Percentiles rank a stretch among this genome's conserved stretches.
Evolutionary conservation across 2,888 invertebrate genomes (phyloP).

Genomic region (Euzophera pinguis): DNA sequence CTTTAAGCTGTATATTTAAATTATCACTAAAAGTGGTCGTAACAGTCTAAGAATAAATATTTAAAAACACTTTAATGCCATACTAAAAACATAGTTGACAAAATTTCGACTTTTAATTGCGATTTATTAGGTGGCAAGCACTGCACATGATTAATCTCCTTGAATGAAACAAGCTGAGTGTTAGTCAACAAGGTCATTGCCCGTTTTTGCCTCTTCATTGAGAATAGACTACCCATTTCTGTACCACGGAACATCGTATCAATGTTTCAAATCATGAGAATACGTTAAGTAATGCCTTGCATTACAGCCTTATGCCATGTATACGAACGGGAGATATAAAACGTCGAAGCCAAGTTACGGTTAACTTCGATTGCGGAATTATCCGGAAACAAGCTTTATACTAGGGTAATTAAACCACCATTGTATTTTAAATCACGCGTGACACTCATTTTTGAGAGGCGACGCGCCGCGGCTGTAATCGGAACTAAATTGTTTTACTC

Average conservation of each 20-base stretch:
- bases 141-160: too few relatives aligned
- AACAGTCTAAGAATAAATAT: too few relatives aligned
- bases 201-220: neutral
- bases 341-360: conserved; percentile 61
- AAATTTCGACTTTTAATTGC: too few relatives aligned
- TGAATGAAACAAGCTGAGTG: too few relatives aligned
- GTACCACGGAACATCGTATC: conserved; percentile 21
- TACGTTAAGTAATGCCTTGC: conserved; percentile 65
- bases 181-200: neutral
- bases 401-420: conserved; percentile 57
- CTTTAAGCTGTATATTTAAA: too few relatives aligned
- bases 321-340: conserved; percentile 80
- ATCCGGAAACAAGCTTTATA: conserved; percentile 72
- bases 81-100: too few relatives aligned
- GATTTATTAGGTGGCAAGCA: too few relatives aligned
- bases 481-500: neutral
- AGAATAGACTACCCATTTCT: neutral
- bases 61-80: too few relatives aligned
- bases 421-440: conserved; percentile 35
- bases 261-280: conserved; percentile 38
- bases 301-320: conserved; percentile 85
- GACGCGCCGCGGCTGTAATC: conserved; percentile 10
- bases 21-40: too few relatives aligned
- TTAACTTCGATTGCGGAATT: conserved; percentile 52
- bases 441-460: conserved; percentile 14